Conservation (phyloP, 2,888 invertebrate species). For the Ectobius pallidus region DNA sequence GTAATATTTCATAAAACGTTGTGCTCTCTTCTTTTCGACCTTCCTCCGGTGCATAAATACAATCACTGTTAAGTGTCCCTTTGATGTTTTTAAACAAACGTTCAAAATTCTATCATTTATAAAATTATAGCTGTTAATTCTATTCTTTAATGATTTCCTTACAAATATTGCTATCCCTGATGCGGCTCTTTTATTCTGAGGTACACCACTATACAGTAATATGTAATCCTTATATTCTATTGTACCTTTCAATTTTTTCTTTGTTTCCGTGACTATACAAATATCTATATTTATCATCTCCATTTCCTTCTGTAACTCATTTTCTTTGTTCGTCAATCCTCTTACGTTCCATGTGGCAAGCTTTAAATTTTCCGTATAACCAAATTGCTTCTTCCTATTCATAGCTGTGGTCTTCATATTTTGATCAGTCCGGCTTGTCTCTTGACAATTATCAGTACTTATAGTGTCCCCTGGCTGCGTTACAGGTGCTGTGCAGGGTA, state of each 20-base stretch:
- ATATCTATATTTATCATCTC: background rate
- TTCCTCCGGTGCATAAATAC: background rate
- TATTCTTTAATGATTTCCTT: background rate
- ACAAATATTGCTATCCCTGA: constrained; percentile 9
- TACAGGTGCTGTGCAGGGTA: too few relatives aligned
- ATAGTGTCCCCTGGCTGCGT: too few relatives aligned
- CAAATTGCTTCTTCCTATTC: too few relatives aligned
- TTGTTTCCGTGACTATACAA: background rate
- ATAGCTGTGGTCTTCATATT: too few relatives aligned
- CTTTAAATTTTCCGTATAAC: too few relatives aligned
- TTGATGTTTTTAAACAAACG: background rate
- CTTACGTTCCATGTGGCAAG: background rate
- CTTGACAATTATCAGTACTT: too few relatives aligned
- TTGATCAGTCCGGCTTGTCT: too few relatives aligned
- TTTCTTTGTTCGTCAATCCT: constrained; percentile 9
- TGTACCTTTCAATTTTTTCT: constrained; percentile 4
- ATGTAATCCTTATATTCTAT: background rate
- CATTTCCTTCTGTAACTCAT: background rate
- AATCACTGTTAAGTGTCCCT: background rate
- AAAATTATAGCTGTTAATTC: background rate
- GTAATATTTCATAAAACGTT: background rate
- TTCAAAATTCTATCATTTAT: background rate
- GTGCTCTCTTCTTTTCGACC: background rate
- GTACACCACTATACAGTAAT: background rate
- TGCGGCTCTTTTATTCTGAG: background rate